Base-by-base conservation (phyloP, 1,140 invertebrate genomes). In the Sogatella furcifera region DNA sequence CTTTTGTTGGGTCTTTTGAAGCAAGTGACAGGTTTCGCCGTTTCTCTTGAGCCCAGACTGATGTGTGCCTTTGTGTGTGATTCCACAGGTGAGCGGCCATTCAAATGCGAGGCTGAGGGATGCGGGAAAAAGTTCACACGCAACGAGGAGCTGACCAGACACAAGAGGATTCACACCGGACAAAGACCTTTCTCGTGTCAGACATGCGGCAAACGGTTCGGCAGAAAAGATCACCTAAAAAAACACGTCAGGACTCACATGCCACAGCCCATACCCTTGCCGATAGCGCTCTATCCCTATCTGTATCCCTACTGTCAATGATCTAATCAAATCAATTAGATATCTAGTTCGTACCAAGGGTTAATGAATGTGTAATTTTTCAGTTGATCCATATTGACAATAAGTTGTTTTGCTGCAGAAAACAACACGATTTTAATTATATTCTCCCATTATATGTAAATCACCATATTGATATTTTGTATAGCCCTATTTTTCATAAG, bases 121-220 rank as follows among this genome's bases (percentile, higher is more conserved):
- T 96, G 93, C 68, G 88, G 85, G 0, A 95, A 95, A 72, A 86
- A 86, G 0, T 97, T 97, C 69, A 94, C 92, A 0, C 80, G 92
- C 62, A 97, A 96, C 72, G 92, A 96, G 73, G 92, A 97, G 70
- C 73, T 96, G 43, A 95, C 92, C 0, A 78, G 92, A 21, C 93
- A 97, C 73, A 88, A 89, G 65, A 79, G 91, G 57, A 97, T 96
- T 55, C 93, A 97, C 71, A 88, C 88, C 0, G 89, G 89, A 1
- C 72, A 89, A 0, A 78, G 89, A 9, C 91, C 90, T 0, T 92
- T 86, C 70, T 79, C 83, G 0, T 95, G 92, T 71, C 68, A 75
- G 0, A 78, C 84, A 8, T 95, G 93, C 62, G 85, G 84, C 0
- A 95, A 95, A 73, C 79, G 85, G 38, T 96, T 96, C 69, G 92